These are phyloP conservation scores for Furcifer pardalis DNA, from an alignment of 2,797 vertebrate genomes.

Conservation along the genomic window DNA sequence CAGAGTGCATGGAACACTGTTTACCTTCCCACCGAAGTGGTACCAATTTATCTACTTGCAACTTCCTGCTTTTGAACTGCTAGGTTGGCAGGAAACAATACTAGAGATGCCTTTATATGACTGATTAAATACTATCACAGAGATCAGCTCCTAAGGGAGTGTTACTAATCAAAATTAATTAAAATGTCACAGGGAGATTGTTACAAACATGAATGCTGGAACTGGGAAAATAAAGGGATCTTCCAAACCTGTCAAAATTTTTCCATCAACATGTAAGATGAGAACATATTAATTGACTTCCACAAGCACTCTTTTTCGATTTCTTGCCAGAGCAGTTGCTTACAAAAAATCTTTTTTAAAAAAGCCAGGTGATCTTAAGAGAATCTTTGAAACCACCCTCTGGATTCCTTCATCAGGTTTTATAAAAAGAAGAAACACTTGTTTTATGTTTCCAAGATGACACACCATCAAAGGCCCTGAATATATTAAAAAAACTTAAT, in stretches of 20 bases:
- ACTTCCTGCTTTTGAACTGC: too few relatives aligned
- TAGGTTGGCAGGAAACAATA: too few relatives aligned
- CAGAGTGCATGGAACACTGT: too few relatives aligned
- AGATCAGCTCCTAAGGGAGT: neutral
- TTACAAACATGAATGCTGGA: slow-evolving; percentile 46
- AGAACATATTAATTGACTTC: slow-evolving; percentile 43
- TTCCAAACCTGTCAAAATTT: slow-evolving; percentile 39
- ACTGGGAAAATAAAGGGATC: slow-evolving; percentile 32
- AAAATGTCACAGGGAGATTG: slow-evolving; percentile 36
- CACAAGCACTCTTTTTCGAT: slow-evolving; percentile 13
- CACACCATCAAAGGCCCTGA: slow-evolving; percentile 68
- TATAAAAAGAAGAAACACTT: slow-evolving; percentile 67
- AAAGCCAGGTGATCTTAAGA: slow-evolving; percentile 55
- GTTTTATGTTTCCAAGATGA: slow-evolving; percentile 69
- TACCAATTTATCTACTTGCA: too few relatives aligned
- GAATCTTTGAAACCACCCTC: slow-evolving; percentile 45
- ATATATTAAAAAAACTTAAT: slow-evolving; percentile 74
- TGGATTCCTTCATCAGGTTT: slow-evolving; percentile 66
- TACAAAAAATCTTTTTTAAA: neutral
- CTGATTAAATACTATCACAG: neutral
- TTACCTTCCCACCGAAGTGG: too few relatives aligned
- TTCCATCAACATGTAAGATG: slow-evolving; percentile 31
- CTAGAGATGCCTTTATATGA: neutral
- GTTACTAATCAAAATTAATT: slow-evolving; percentile 46
- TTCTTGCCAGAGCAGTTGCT: slow-evolving; percentile 30